Base-by-base conservation (phyloP, 1,140 invertebrate genomes). In the Achatina immaculata region DNA sequence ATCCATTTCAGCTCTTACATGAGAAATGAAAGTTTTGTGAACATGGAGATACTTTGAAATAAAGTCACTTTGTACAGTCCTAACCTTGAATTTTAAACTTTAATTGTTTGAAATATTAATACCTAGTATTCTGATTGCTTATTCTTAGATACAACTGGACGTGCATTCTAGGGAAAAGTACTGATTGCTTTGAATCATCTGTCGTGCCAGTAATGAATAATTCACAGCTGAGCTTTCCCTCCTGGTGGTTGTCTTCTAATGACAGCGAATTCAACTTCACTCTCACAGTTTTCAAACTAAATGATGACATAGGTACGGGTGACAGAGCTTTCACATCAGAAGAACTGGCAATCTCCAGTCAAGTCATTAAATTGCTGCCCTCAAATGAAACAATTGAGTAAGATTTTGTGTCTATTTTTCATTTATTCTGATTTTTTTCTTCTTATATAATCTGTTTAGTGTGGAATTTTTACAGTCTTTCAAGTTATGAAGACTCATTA, bases 71-170 rank as follows among this genome's bases (percentile, higher is more conserved):
- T n/a, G n/a, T n/a, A n/a, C n/a, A n/a, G n/a, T n/a, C n/a, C n/a
- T n/a, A n/a, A n/a, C n/a, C n/a, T n/a, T n/a, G n/a, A n/a, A n/a
- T n/a, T n/a, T n/a, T n/a, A n/a, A n/a, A n/a, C n/a, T n/a, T n/a
- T n/a, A n/a, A n/a, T n/a, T n/a, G n/a, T n/a, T n/a, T n/a, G n/a
- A n/a, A 40, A n/a, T 71, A 2, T 38, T 69, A 2, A 14, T 69
- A 16, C 66, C 24, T 71, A 1, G 38, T 71, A 21, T 71, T 71
- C 3, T 48, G 36, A 36, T 34, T 51, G 38, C 34, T 3, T 3
- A 38, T 74, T 74, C 21, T 74, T 38, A 77, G 74, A 38, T 77
- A 40, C n/a, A 38, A 31, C 21, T 77, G 74, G 74, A 40, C 31
- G 11, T 77, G 74, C 36, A 24, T 9, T 77, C 31, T 38, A 38